Conservation (phyloP, 2,113 vertebrate genomes). For the Phainopepla nitens region DNA sequence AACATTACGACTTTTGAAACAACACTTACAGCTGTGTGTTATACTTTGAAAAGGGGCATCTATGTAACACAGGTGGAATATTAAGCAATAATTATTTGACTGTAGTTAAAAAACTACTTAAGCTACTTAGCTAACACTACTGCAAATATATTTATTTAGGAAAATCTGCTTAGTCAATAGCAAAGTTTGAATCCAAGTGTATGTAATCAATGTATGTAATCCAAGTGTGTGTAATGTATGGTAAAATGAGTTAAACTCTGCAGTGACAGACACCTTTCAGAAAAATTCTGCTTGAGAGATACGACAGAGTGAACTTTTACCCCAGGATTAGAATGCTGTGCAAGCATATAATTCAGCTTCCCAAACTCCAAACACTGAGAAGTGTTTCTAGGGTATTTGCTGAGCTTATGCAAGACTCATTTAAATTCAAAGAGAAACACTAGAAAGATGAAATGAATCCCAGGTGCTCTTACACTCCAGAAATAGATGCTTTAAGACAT, state of each 20-base stretch:
- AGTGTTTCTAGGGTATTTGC: slow-evolving; percentile 31
- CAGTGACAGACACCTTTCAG: not conserved
- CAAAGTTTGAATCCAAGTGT: not conserved
- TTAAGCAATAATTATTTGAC: slow-evolving; percentile 12
- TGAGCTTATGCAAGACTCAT: slow-evolving; percentile 23
- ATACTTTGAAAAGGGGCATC: not conserved
- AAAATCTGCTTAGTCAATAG: not conserved
- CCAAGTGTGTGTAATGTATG: not conserved
- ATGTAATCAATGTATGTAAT: not conserved
- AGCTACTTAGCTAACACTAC: not conserved
- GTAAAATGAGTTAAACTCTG: not conserved
- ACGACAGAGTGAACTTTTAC: not conserved
- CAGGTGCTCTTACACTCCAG: slow-evolving; percentile 25
- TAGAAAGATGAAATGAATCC: slow-evolving; percentile 43
- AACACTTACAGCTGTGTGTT: not conserved
- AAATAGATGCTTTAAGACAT: slow-evolving; percentile 18
- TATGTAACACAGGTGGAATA: not conserved
- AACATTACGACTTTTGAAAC: not conserved
- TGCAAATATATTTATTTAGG: not conserved
- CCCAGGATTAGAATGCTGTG: slow-evolving; percentile 28
- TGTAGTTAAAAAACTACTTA: slow-evolving; percentile 25
- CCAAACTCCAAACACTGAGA: not conserved
- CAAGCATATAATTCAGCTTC: slow-evolving; percentile 38
- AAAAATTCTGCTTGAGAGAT: not conserved
- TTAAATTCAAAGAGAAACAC: slow-evolving; percentile 49